Evolutionary conservation across 2,797 vertebrate species (phyloP), one percentile per base, ranked within the genome.

Genomic region (Tenualosa thibaudeaui): DNA sequence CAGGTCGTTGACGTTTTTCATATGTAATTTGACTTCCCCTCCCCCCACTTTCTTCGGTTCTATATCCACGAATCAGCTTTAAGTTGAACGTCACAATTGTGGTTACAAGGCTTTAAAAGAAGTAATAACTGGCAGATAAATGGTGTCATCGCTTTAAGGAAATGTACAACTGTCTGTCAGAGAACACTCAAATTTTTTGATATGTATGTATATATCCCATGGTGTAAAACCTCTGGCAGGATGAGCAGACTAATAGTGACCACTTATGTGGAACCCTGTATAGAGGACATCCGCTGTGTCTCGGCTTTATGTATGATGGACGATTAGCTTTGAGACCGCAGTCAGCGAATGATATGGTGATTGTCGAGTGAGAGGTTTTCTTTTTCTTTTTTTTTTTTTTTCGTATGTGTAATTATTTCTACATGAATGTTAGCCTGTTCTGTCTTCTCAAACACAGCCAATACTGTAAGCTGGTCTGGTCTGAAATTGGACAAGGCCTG

Each of bases 1-100:
- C 96, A 97, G 96, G 95, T 96, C 96, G 93, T 91, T 94, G 95
- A 92, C 93, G 93, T 96, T 95, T 96, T 96, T 97, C 96, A 97
- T 98, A 97, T 97, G 93, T 93, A 96, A 95, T 84, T 88, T 84
- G 88, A 89, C 85, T 54, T 90, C 50, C 50, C 50, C 50, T 8
- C 7, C 7, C 7, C 46, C 46, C 31, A 31, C 89, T 90, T 85
- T 87, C 88, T 95, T 95, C 90, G 93, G 88, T 93, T 90, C 87
- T 93, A 88, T 93, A 92, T 91, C 91, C 90, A 90, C 93, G 92
- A 92, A 92, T 95, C 95, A 94, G 89, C 91, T 90, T 94, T 93
- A 94, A 91, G 90, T 89, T 89, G 81, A 93, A 93, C 92, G 90
- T 91, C 94, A 93, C 93, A 94, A 94, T 92, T 90, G 92, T 94